These are phyloP conservation scores for Heteractis magnifica DNA, from an alignment of 92 coral and sea anemone species.

Conservation along the genomic window DNA sequence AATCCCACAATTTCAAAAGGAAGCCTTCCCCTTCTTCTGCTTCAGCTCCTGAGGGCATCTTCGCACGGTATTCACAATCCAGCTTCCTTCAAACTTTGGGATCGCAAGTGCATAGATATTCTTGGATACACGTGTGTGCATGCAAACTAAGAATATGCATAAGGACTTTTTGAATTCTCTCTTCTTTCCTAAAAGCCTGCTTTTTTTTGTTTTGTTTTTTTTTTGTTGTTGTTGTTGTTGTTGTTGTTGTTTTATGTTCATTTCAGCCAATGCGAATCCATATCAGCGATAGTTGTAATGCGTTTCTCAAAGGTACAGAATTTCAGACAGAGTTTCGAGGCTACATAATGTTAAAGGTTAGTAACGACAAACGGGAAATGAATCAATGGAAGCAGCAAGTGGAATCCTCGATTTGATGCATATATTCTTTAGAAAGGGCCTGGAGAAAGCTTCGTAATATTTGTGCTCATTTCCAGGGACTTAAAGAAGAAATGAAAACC, in stretches of 20 bases:
- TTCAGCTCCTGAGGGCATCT: no score
- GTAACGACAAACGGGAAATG: not conserved
- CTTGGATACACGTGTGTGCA: no score
- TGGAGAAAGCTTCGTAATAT: not conserved
- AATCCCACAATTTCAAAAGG: no score
- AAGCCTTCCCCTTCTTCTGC: no score
- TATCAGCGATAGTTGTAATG: constrained; percentile 63
- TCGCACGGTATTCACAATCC: no score
- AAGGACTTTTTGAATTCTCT: no score
- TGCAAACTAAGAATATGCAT: no score
- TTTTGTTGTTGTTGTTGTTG: no score
- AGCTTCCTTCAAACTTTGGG: no score
- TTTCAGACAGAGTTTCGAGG: constrained; percentile 70
- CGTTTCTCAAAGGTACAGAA: constrained; percentile 55
- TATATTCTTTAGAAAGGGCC: not conserved
- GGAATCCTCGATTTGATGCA: not conserved
- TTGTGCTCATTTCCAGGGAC: not conserved
- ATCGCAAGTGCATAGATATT: no score
- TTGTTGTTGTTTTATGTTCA: not conserved
- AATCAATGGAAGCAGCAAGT: not conserved
- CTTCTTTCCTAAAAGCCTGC: no score
- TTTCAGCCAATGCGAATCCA: constrained; percentile 80
- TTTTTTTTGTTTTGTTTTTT: no score
- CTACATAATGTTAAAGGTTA: constrained; percentile 54
- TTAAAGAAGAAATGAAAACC: constrained; percentile 53